Evolutionary conservation across 2,797 vertebrate species (phyloP).

Genomic region (Choloepus didactylus): DNA sequence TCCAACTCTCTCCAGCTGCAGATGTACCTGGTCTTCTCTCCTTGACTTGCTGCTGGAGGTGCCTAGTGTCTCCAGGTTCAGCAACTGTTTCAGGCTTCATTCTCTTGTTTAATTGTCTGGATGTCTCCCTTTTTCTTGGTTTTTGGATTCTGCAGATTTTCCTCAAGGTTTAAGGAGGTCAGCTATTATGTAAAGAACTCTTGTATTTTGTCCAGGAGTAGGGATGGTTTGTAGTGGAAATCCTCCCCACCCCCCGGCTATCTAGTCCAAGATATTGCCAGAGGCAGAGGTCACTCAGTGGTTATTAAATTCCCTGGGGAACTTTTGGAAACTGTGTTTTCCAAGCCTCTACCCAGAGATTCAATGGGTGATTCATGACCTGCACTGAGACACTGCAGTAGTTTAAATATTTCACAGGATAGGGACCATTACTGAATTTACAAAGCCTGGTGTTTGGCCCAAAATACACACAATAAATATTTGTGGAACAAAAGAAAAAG

Average conservation of each 20-base stretch:
- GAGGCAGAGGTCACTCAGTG: neutral
- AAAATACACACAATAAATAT: neutral
- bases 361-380: too few species aligned
- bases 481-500: constrained; percentile 2
- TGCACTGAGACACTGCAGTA: neutral
- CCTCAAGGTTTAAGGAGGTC: neutral
- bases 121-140: neutral
- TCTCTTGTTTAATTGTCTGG: neutral
- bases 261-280: neutral
- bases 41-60: neutral
- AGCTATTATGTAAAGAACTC: neutral
- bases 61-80: too few species aligned
- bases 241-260: neutral
- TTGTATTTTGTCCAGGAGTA: neutral
- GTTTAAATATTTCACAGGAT: too few species aligned
- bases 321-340: neutral
- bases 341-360: neutral
- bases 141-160: neutral
- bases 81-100: neutral
- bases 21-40: neutral
- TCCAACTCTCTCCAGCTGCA: neutral
- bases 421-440: neutral
- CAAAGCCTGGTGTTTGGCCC: neutral
- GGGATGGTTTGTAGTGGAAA: neutral
- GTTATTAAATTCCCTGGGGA: neutral